Base-by-base conservation (phyloP, 2,888 invertebrate species). In the Endotricha flammealis region DNA sequence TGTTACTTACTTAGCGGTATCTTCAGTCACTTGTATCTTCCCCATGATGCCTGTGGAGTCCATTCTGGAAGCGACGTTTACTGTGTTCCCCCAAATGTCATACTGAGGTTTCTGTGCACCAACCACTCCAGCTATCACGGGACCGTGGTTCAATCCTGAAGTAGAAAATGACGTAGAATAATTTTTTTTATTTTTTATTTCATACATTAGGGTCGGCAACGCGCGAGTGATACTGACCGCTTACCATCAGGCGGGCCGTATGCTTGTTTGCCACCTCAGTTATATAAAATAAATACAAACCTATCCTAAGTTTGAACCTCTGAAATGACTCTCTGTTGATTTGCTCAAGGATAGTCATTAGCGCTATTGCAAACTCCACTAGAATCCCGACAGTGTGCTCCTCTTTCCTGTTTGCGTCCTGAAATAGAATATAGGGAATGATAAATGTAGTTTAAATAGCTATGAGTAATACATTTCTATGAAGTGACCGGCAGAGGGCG, bases 11-110 rank as follows among this genome's bases (percentile, higher is more conserved):
- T 79, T 83, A 14, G 87, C 85, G 1, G 85, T 85, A 32, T 77
- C 81, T 50, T 87, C 85, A 0, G 87, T 87, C 70, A 92, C 94
- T 74, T 97, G 96, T 45, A 97, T 91, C 39, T 91, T 88, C 11
- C 95, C 95, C 90, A 96, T 93, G 44, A 93, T 90, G 0, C 98
- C 98, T 43, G 96, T 97, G 44, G 96, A 97, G 79, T 98, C 98
- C 98, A 99, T 99, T 31, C 98, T 86, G 3, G 96, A 97, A 1
- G 98, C 98, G 7, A 98, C 96, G 70, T 98, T 98, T 9, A 99
- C 99, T 0, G 98, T 98, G 78, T 99, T 98, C 8, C 98, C 97
- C 98, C 98, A 99, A 55, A 99, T 98, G 69, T 99, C 98, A 77
- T 98, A 98, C 78, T 98, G 98, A 0, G 98, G 98, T 67, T 98